These are phyloP conservation scores for Lophius americanus DNA, from an alignment of 2,797 vertebrate genomes.

Conservation along the genomic window DNA sequence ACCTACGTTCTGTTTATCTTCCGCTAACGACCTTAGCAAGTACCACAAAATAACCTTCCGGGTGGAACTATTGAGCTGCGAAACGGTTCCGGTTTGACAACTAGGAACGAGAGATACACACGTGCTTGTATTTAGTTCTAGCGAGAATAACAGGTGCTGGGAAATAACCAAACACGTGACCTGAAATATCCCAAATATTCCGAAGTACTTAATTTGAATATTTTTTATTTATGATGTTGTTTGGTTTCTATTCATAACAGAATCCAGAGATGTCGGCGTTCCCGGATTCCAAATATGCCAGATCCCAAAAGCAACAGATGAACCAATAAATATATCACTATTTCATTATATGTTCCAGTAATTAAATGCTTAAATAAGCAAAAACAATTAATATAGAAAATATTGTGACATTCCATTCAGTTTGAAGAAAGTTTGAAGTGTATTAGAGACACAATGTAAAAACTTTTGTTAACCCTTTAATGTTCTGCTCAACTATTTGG, in stretches of 20 bases:
- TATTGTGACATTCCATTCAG: not conserved
- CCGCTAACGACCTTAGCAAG: constrained; percentile 25
- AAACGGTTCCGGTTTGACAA: constrained; percentile 41
- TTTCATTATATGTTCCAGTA: no score
- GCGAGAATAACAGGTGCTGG: no score
- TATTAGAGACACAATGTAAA: constrained; percentile 11
- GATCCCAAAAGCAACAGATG: constrained; percentile 20
- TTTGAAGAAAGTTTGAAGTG: not conserved
- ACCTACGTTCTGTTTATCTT: constrained; percentile 54
- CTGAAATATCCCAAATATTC: not conserved
- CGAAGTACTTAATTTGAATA: not conserved
- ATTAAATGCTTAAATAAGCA: no score
- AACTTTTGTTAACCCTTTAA: constrained; percentile 10
- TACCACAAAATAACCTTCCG: constrained; percentile 44
- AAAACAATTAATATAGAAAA: not conserved
- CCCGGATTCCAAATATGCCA: constrained; percentile 24
- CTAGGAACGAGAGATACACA: no score
- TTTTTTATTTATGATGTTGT: not conserved
- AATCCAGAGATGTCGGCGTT: constrained; percentile 18
- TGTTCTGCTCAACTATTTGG: no score
- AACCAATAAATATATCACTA: constrained; percentile 19
- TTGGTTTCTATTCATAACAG: constrained; percentile 17
- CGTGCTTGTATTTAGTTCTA: no score
- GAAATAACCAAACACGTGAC: no score
- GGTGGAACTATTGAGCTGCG: not conserved